A percentile compares a stretch with the other conserved stretches of the same genome.
Evolutionary conservation across 2,113 vertebrate genomes (phyloP).

Genomic region (Perccottus glenii): DNA sequence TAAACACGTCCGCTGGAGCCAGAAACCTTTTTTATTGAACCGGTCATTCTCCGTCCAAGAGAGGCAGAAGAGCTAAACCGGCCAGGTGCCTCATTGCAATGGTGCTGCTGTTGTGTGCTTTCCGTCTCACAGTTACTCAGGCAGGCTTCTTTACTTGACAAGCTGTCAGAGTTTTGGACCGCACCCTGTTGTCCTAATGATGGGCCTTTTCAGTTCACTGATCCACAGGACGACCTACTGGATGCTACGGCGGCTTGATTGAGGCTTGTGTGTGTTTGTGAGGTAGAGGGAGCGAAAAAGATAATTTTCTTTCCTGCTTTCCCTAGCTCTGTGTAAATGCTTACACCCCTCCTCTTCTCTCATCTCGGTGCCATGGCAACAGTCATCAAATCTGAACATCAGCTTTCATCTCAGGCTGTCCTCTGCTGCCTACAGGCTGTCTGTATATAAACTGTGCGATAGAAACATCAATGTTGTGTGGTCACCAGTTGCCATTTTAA

Average conservation of each 20-base stretch:
- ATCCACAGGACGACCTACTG: constrained; percentile 55
- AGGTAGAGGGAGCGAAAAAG: background rate
- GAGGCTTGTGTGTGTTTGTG: constrained; percentile 18
- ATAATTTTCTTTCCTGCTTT: constrained; percentile 11
- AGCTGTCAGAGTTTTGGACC: constrained; percentile 65
- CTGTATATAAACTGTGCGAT: constrained; percentile 64
- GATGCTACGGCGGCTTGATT: constrained; percentile 53
- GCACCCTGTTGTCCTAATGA: constrained; percentile 71
- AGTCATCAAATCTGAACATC: constrained; percentile 78
- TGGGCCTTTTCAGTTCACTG: constrained; percentile 73
- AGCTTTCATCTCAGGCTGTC: constrained; percentile 67
- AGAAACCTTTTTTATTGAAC: constrained; percentile 73
- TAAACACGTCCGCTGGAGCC: constrained; percentile 70
- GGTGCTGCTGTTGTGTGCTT: constrained; percentile 22
- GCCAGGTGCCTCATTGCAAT: constrained; percentile 58
- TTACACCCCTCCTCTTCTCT: constrained; percentile 49
- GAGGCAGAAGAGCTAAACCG: constrained; percentile 46
- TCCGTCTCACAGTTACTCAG: constrained; percentile 66
- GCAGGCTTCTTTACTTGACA: constrained; percentile 64
- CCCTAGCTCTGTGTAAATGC: constrained; percentile 30
- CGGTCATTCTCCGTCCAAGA: constrained; percentile 49
- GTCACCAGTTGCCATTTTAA: constrained; percentile 49
- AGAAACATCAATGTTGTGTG: constrained; percentile 52
- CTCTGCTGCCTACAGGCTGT: constrained; percentile 55
- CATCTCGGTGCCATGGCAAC: constrained; percentile 73